phyloP scores from a whole-genome alignment of 2,888 invertebrate species.

The Tetramorium bicarinatum region DNA sequence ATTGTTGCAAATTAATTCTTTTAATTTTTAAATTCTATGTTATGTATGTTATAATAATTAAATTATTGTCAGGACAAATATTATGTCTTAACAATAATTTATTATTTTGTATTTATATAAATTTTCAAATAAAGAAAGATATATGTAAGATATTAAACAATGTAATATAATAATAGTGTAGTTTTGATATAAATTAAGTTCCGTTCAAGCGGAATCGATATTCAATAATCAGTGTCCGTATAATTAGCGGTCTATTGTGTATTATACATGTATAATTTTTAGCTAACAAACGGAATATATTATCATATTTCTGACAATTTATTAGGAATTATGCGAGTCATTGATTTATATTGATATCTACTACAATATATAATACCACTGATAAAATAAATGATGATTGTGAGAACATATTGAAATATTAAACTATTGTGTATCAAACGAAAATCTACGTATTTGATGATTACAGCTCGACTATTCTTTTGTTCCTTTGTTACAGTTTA shows the following conservation, averaged over 20 bases:
- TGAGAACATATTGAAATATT: constrained; percentile 51
- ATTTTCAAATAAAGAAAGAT: neutral
- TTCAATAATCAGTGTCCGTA: constrained; percentile 10
- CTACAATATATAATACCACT: constrained; percentile 3
- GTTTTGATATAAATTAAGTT: constrained; percentile 20
- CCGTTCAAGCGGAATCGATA: neutral
- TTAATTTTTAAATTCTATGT: neutral
- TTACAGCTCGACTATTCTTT: constrained; percentile 52
- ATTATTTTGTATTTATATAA: neutral
- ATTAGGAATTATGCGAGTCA: constrained; percentile 44
- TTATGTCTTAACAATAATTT: neutral
- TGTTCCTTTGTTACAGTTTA: constrained; percentile 9
- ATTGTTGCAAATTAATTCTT: neutral
- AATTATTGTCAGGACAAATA: neutral
- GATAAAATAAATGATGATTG: neutral
- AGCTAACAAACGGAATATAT: constrained; percentile 22
- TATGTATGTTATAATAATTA: neutral
- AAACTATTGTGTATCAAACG: constrained; percentile 7
- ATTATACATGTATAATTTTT: constrained; percentile 14
- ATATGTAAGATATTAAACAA: neutral
- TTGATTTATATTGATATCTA: constrained; percentile 59
- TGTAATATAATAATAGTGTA: constrained; percentile 7
- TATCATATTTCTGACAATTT: constrained; percentile 42
- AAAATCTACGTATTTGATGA: constrained; percentile 48
- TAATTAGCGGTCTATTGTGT: constrained; percentile 26